A percentile compares a stretch with the other conserved stretches of the same genome.
Evolutionary conservation across 2,797 vertebrate genomes (phyloP).

Genomic region (Cyprinella venusta): DNA sequence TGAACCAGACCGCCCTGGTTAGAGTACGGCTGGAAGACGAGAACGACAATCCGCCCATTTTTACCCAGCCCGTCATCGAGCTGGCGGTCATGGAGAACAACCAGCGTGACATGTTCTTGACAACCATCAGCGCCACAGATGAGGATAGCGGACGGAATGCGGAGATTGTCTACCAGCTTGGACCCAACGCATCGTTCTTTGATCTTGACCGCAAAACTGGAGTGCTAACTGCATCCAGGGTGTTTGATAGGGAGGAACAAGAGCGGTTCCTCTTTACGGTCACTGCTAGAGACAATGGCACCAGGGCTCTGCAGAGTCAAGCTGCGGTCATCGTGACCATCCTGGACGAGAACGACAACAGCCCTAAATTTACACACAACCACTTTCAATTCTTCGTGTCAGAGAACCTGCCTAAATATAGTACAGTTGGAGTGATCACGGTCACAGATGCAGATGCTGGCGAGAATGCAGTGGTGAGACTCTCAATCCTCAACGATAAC

Average conservation of each 20-base stretch:
- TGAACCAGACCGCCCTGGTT: constrained; percentile 97
- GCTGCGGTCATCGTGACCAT: constrained; percentile 97
- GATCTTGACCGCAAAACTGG: constrained; percentile 98
- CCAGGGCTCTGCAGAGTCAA: constrained; percentile 95
- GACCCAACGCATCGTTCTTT: constrained; percentile 98
- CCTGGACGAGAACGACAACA: constrained; percentile 98
- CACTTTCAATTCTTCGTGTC: constrained; percentile 99
- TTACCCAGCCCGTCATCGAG: constrained; percentile 98
- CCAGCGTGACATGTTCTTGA: constrained; percentile 96
- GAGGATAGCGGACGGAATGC: constrained; percentile 98
- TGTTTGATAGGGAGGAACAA: constrained; percentile 98
- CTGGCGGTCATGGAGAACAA: constrained; percentile 98
- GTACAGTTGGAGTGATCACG: constrained; percentile 97
- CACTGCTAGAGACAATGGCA: constrained; percentile 96
- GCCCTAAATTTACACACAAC: constrained; percentile 98
- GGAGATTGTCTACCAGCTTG: constrained; percentile 98
- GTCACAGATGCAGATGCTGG: constrained; percentile 97
- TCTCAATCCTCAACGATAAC: constrained; percentile 95
- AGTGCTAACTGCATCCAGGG: constrained; percentile 94
- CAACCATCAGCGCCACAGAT: constrained; percentile 95
- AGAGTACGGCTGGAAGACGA: constrained; percentile 97
- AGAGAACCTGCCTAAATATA: constrained; percentile 98
- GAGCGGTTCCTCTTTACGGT: constrained; percentile 98
- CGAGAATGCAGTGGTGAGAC: constrained; percentile 94
- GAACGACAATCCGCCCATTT: constrained; percentile 98